A percentile compares a stretch with the other conserved stretches of the same genome.
phyloP scores from a whole-genome alignment of 2,888 invertebrate species.

The Zhengitettix transpicula region DNA sequence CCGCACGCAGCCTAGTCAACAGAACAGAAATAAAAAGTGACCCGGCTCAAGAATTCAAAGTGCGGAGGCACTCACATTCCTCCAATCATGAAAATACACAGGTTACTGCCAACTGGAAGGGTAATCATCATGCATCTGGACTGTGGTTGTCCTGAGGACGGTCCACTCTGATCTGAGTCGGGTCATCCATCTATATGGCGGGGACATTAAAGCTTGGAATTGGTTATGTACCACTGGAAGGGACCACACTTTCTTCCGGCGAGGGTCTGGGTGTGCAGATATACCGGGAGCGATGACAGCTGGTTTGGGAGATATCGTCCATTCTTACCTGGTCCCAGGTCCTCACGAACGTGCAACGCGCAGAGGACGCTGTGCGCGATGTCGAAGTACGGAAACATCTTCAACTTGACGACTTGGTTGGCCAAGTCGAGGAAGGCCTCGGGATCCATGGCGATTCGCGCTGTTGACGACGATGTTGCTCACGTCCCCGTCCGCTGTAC shows the following conservation, averaged over 20 bases:
- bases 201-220: no score
- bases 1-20: neutral
- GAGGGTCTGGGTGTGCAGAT: no score
- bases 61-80: no score
- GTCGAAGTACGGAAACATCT: constrained; percentile 99
- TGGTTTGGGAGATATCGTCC: no score
- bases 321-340: constrained; percentile 71
- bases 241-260: no score
- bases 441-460: constrained; percentile 57
- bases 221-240: no score
- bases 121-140: no score
- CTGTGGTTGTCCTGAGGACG: neutral
- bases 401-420: constrained; percentile 94
- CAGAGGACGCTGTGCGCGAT: constrained; percentile 91
- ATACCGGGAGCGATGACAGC: no score
- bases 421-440: constrained; percentile 95
- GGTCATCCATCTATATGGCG: no score
- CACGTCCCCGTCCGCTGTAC: constrained; percentile 5
- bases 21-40: constrained; percentile 8
- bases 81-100: no score
- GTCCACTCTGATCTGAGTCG: no score
- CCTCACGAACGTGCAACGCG: constrained; percentile 88
- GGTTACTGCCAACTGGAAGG: no score
- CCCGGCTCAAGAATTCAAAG: neutral
- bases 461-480: neutral